These are phyloP conservation scores for Copidosoma aretas DNA, from an alignment of 2,888 invertebrate species.

Conservation along the genomic window DNA sequence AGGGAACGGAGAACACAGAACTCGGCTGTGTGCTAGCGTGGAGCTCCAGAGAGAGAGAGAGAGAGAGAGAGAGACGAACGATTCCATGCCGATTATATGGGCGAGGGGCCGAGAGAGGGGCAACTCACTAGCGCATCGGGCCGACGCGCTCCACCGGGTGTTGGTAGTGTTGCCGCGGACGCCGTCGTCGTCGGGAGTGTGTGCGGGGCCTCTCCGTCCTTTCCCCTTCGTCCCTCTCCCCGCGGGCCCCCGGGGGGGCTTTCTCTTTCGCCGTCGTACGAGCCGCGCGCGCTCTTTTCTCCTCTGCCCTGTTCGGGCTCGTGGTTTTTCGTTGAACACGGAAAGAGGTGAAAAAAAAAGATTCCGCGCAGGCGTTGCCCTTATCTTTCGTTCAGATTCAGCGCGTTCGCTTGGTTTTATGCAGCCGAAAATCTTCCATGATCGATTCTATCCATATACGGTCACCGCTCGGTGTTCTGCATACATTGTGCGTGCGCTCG, in stretches of 20 bases:
- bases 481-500: neutral
- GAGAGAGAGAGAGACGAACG: constrained; percentile 2
- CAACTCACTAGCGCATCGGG: neutral
- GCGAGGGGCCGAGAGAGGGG: neutral
- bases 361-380: neutral
- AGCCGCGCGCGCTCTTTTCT: too few species aligned
- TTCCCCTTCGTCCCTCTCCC: too few species aligned
- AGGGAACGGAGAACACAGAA: constrained; percentile 16
- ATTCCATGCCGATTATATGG: neutral
- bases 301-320: too few species aligned
- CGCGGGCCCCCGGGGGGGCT: too few species aligned
- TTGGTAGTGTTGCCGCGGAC: constrained; percentile 22
- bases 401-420: too few species aligned
- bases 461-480: too few species aligned
- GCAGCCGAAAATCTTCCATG: too few species aligned
- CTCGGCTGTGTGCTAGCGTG: constrained; percentile 3
- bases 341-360: too few species aligned
- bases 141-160: constrained; percentile 10
- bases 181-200: constrained; percentile 19
- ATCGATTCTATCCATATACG: too few species aligned
- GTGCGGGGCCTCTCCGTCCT: constrained; percentile 28
- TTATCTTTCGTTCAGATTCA: too few species aligned
- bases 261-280: too few species aligned
- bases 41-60: constrained; percentile 11
- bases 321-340: too few species aligned